Conservation (phyloP, 2,888 invertebrate genomes). For the Dynastes maya region DNA sequence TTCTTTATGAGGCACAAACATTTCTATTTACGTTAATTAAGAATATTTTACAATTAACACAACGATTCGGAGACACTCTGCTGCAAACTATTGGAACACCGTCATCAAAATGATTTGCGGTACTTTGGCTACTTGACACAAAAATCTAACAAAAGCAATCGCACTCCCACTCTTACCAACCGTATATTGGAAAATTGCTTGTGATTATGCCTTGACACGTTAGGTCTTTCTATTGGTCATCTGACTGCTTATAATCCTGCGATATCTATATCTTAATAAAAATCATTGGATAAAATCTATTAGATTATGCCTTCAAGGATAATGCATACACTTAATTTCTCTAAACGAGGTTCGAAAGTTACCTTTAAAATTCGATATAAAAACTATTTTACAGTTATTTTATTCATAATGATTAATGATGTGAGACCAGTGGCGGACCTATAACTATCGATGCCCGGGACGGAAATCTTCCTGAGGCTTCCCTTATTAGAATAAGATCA, state of each 20-base stretch:
- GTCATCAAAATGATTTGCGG: constrained; percentile 20
- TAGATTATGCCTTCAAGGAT: too few species aligned
- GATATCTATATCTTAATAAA: background rate
- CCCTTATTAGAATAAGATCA: too few species aligned
- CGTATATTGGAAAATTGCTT: background rate
- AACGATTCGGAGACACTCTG: background rate
- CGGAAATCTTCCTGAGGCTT: too few species aligned
- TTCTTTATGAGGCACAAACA: constrained; percentile 42
- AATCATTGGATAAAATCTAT: background rate
- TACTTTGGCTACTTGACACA: background rate
- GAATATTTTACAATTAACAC: background rate
- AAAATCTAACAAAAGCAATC: constrained; percentile 8
- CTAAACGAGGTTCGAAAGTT: too few species aligned
- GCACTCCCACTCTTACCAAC: background rate
- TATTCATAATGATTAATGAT: too few species aligned
- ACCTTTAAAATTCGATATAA: too few species aligned
- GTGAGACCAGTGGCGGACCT: too few species aligned
- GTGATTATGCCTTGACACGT: constrained; percentile 13
- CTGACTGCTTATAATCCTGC: background rate
- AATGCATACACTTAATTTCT: too few species aligned
- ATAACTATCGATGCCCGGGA: too few species aligned
- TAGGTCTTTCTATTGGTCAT: constrained; percentile 12
- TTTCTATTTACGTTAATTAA: constrained; percentile 2
- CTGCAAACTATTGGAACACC: background rate
- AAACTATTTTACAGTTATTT: too few species aligned